phyloP scores from a whole-genome alignment of 2,113 vertebrate genomes.

The Stegostoma tigrinum region DNA sequence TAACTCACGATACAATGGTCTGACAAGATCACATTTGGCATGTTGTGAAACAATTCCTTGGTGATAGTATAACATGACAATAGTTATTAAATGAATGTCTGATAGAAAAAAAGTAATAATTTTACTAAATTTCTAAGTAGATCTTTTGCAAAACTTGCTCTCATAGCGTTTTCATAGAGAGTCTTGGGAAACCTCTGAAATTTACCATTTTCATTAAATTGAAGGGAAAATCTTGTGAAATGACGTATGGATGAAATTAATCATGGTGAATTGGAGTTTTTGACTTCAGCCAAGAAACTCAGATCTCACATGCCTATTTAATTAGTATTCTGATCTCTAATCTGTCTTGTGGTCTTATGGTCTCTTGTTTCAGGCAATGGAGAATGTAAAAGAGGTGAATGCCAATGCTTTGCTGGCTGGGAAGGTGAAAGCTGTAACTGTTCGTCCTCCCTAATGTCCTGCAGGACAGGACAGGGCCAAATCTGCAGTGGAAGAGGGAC shows the following conservation, averaged over 20 bases:
- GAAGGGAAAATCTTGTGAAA: not conserved
- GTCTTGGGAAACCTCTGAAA: not conserved
- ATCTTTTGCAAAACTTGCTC: not conserved
- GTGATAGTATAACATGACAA: not conserved
- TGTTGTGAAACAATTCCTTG: not conserved
- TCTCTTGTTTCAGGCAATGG: conserved; percentile 68
- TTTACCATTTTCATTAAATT: not conserved
- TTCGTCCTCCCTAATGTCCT: conserved; percentile 61
- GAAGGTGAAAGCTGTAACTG: conserved; percentile 81
- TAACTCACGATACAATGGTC: not conserved
- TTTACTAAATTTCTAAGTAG: not conserved
- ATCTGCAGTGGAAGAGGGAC: conserved; percentile 77
- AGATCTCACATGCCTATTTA: not conserved
- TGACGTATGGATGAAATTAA: not conserved
- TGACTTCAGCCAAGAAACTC: not conserved
- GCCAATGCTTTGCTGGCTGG: conserved; percentile 76
- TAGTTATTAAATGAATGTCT: not conserved
- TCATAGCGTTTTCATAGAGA: not conserved
- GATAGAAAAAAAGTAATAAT: not conserved
- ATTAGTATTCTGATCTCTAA: not conserved
- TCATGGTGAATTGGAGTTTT: not conserved
- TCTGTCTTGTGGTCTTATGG: not conserved
- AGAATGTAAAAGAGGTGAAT: conserved; percentile 73
- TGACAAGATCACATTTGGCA: not conserved
- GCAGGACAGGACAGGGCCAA: conserved; percentile 65